A percentile compares a stretch with the other conserved stretches of the same genome.
These are phyloP conservation scores for Chloroceryle amazona DNA, from an alignment of 2,797 vertebrate species.

Conservation along the genomic window DNA sequence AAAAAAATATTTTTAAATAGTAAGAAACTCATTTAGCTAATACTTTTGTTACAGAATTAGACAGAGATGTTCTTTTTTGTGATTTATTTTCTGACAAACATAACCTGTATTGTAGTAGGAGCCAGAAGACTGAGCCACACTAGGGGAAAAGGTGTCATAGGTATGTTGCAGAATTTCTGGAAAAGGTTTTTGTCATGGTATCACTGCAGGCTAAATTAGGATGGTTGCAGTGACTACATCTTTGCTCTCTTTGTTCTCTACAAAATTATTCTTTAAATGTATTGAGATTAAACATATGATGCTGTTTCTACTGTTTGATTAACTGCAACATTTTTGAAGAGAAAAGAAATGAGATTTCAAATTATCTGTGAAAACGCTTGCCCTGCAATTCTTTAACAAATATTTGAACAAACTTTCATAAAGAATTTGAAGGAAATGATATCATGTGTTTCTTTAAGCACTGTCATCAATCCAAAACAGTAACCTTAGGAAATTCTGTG, in stretches of 20 bases:
- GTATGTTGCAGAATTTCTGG: background rate
- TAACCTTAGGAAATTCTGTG: background rate
- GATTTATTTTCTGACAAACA: background rate
- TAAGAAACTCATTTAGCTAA: background rate
- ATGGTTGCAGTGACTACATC: background rate
- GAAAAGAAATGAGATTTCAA: conserved; percentile 26
- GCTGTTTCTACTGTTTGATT: conserved; percentile 7
- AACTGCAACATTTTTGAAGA: conserved; percentile 4
- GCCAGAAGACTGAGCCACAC: background rate
- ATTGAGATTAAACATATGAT: conserved; percentile 15
- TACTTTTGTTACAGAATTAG: background rate
- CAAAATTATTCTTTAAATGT: conserved; percentile 13
- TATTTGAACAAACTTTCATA: conserved; percentile 22
- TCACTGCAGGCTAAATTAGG: background rate
- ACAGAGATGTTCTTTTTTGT: background rate
- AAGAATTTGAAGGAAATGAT: conserved; percentile 17
- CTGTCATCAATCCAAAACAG: background rate
- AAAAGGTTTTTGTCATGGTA: background rate
- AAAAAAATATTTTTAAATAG: background rate
- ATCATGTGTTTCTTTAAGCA: conserved; percentile 26
- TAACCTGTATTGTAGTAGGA: background rate
- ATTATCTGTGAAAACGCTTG: conserved; percentile 44
- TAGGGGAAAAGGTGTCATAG: background rate
- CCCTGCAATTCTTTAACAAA: conserved; percentile 1
- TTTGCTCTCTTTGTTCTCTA: background rate